Evolutionary conservation across 2,888 invertebrate genomes (phyloP).

Genomic region (Oscheius onirici): DNA sequence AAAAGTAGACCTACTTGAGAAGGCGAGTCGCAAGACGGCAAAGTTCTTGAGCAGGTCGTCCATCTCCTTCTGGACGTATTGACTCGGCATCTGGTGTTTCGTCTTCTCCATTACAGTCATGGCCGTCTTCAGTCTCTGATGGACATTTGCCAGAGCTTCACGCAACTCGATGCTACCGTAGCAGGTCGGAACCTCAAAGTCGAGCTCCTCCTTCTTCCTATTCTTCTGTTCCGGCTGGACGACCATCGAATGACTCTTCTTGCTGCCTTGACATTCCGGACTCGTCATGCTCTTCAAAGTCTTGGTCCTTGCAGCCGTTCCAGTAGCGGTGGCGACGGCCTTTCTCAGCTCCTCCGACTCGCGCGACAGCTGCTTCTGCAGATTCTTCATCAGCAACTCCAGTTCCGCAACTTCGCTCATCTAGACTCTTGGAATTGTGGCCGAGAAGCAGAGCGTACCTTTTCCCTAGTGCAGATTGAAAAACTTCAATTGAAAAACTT

Average conservation of each 20-base stretch:
- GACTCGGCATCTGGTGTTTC: neutral
- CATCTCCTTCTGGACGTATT: conserved; percentile 10
- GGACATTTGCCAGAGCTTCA: neutral
- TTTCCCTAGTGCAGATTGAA: too few species aligned
- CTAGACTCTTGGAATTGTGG: neutral
- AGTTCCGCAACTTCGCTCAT: neutral
- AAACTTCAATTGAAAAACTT: neutral
- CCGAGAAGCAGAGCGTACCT: too few species aligned
- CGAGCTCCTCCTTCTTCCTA: neutral
- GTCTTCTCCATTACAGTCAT: neutral
- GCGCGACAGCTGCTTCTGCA: neutral
- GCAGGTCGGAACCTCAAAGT: neutral
- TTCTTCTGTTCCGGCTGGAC: too few species aligned
- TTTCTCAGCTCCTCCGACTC: neutral
- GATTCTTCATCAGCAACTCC: neutral
- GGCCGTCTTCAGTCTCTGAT: neutral
- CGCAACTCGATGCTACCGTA: neutral
- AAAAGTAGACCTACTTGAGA: neutral
- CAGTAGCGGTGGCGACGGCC: neutral
- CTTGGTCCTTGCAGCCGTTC: too few species aligned
- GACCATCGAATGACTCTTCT: too few species aligned
- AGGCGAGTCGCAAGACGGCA: neutral
- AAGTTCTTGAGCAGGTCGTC: neutral
- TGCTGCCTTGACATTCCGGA: too few species aligned
- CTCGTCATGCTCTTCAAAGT: too few species aligned